Conservation (phyloP, 2,888 invertebrate genomes). For the Danaus chrysippus region DNA sequence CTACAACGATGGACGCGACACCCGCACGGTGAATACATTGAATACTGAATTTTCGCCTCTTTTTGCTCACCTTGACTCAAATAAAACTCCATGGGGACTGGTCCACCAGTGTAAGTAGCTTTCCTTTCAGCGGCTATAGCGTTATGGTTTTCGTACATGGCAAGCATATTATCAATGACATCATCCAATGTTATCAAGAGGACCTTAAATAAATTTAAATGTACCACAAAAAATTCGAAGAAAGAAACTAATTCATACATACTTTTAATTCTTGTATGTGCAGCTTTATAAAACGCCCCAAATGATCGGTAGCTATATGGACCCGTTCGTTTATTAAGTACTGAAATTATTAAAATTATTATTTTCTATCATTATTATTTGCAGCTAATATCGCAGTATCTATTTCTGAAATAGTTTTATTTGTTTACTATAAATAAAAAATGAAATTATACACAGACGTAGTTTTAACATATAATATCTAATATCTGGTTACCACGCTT, state of each 20-base stretch:
- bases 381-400: too few species aligned
- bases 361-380: too few species aligned
- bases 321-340: constrained; percentile 67
- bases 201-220: constrained; percentile 37
- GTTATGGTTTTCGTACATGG: constrained; percentile 74
- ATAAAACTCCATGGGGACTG: constrained; percentile 71
- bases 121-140: constrained; percentile 64
- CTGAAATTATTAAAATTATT: constrained; percentile 40
- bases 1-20: too few species aligned
- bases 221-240: too few species aligned
- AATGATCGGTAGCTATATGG: constrained; percentile 67
- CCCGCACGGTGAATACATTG: too few species aligned
- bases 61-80: constrained; percentile 58
- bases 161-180: constrained; percentile 69
- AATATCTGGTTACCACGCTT: too few species aligned
- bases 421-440: too few species aligned
- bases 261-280: constrained; percentile 70
- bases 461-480: too few species aligned
- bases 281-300: constrained; percentile 59
- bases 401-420: too few species aligned
- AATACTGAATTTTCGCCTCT: too few species aligned
- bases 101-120: constrained; percentile 65
- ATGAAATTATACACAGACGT: too few species aligned
- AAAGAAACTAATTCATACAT: constrained; percentile 10
- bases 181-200: constrained; percentile 68